Percentiles rank a stretch among this genome's conserved stretches.
These are phyloP conservation scores for Cantharis flavilabris DNA, from an alignment of 2,888 invertebrate species.

Conservation along the genomic window DNA sequence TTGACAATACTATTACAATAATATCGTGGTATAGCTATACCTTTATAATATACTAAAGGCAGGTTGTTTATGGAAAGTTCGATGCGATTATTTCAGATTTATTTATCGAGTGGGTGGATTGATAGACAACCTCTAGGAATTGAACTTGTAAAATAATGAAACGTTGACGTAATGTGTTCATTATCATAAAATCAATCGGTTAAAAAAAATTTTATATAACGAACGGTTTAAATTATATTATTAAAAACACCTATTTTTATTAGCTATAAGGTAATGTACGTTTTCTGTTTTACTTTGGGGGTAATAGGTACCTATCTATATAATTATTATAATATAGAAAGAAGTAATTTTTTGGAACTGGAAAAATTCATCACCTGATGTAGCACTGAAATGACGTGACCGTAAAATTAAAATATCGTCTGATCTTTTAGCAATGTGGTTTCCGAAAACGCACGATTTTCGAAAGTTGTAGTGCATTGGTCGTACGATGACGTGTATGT, in stretches of 20 bases:
- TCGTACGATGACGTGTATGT: background rate
- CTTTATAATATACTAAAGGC: no score
- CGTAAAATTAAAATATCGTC: background rate
- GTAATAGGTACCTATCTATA: background rate
- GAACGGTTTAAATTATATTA: background rate
- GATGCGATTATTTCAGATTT: background rate
- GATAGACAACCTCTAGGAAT: background rate
- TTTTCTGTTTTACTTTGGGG: background rate
- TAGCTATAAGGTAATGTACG: background rate
- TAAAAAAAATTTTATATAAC: background rate
- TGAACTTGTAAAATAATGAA: background rate
- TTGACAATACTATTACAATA: background rate
- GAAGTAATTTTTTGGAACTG: background rate
- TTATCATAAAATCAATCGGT: background rate
- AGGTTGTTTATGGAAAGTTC: background rate
- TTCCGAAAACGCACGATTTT: background rate
- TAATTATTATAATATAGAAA: background rate
- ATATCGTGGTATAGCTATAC: no score
- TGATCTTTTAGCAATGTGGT: background rate
- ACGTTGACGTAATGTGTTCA: background rate
- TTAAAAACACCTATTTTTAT: background rate
- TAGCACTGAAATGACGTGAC: background rate
- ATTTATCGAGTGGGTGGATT: background rate
- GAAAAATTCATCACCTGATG: background rate
- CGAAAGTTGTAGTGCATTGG: conserved; percentile 3